These are phyloP conservation scores for Meiosimyza platycephala DNA, from an alignment of 2,888 invertebrate genomes.

Conservation along the genomic window DNA sequence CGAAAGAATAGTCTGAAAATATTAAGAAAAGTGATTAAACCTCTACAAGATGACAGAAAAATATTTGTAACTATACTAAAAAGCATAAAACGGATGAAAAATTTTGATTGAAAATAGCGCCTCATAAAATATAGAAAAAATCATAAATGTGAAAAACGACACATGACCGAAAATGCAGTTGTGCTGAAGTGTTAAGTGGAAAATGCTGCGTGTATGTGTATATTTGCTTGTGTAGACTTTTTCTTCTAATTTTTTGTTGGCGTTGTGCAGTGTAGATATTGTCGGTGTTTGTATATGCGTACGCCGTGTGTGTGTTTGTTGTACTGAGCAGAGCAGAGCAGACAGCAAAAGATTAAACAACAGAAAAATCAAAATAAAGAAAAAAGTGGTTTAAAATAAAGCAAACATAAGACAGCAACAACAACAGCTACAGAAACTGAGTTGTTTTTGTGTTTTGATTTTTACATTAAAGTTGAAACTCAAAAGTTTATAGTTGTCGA, in stretches of 20 bases:
- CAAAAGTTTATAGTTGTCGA: background rate
- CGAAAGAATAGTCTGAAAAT: background rate
- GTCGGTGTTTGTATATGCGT: background rate
- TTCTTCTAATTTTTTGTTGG: conserved; percentile 9
- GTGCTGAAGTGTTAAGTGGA: background rate
- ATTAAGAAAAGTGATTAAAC: background rate
- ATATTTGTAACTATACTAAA: background rate
- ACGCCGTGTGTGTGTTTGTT: conserved; percentile 14
- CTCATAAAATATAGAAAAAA: background rate
- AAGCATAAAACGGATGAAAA: background rate
- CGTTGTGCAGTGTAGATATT: conserved; percentile 16
- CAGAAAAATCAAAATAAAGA: conserved; percentile 16
- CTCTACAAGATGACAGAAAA: background rate
- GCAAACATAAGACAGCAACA: conserved; percentile 38
- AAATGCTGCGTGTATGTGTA: conserved; percentile 9
- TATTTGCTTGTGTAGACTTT: conserved; percentile 6
- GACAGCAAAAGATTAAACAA: conserved; percentile 2
- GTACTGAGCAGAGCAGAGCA: conserved; percentile 11
- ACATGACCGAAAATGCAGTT: conserved; percentile 14
- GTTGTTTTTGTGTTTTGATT: background rate
- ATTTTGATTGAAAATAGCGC: background rate
- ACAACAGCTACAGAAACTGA: conserved; percentile 18
- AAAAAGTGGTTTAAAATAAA: conserved; percentile 10
- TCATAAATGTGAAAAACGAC: conserved; percentile 7
- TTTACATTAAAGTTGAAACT: background rate